Evolutionary conservation across 2,797 vertebrate genomes (phyloP).

Genomic region (Antrozous pallidus): DNA sequence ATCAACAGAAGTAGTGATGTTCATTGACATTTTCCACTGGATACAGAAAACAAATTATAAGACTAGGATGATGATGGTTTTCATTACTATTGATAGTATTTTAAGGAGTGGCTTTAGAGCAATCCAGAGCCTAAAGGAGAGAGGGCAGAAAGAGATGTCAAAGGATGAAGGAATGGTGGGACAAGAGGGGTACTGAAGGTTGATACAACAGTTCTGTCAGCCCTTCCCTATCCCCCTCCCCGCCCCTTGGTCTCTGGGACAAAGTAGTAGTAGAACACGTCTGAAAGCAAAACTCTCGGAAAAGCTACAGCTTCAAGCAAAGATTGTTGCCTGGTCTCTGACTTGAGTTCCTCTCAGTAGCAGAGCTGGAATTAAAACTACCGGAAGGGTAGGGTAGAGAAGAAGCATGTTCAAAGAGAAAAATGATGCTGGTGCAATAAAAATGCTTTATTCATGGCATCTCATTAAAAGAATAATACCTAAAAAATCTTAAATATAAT

Average conservation of each 20-base stretch:
- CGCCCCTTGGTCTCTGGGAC: neutral
- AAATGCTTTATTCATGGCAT: neutral
- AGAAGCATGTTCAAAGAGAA: neutral
- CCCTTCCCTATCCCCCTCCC: neutral
- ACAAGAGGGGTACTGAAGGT: neutral
- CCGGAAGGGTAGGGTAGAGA: neutral
- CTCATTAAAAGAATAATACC: slow-evolving; percentile 26
- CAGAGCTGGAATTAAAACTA: neutral
- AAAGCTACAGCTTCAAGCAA: neutral
- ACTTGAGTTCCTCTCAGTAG: neutral
- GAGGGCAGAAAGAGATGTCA: neutral
- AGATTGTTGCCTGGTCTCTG: neutral
- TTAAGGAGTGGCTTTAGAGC: neutral
- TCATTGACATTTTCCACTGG: neutral
- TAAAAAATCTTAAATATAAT: slow-evolving; percentile 38
- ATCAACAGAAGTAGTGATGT: neutral
- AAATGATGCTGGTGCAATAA: neutral
- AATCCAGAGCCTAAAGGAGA: neutral
- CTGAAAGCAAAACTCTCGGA: neutral
- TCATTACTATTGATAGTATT: neutral
- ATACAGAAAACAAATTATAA: neutral
- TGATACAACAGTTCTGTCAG: neutral
- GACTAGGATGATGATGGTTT: neutral
- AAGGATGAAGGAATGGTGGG: neutral
- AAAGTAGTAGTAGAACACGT: neutral